Conservation (phyloP, 2,797 vertebrate species). For the Chelonia mydas region DNA sequence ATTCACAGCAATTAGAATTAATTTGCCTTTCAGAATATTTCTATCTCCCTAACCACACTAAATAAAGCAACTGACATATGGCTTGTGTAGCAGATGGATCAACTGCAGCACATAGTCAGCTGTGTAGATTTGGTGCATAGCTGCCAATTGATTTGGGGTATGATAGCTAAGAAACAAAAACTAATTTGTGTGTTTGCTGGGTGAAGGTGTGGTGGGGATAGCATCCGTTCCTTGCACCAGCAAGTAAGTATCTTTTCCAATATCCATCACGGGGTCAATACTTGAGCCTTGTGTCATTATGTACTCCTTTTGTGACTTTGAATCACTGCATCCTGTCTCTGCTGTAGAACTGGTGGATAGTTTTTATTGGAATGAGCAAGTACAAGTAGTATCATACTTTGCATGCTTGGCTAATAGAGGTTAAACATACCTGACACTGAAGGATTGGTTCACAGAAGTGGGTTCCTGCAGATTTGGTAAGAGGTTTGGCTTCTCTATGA, state of each 20-base stretch:
- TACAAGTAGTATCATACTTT: not conserved
- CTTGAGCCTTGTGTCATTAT: not conserved
- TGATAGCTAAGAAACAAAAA: not conserved
- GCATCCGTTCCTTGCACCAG: not conserved
- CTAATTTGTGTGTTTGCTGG: not conserved
- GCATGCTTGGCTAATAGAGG: not conserved
- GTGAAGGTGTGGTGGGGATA: not conserved
- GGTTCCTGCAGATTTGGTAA: not conserved
- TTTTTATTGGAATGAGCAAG: not conserved
- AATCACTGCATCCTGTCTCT: not conserved
- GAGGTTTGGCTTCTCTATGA: not conserved
- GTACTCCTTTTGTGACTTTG: not conserved
- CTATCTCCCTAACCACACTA: conserved; percentile 7
- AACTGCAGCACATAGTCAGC: not conserved
- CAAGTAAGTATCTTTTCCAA: not conserved
- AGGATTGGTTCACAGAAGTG: not conserved
- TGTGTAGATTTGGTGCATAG: not conserved
- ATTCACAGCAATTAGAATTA: conserved; percentile 45
- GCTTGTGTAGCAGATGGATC: conserved; percentile 5
- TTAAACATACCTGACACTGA: not conserved
- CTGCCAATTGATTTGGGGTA: not conserved
- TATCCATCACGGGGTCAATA: fast-evolving
- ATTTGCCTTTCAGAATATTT: conserved; percentile 34
- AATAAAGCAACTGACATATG: conserved; percentile 19
- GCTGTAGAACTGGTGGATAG: not conserved